These are phyloP conservation scores for Formicarius rufipectus DNA, from an alignment of 2,113 vertebrate species.

Conservation along the genomic window DNA sequence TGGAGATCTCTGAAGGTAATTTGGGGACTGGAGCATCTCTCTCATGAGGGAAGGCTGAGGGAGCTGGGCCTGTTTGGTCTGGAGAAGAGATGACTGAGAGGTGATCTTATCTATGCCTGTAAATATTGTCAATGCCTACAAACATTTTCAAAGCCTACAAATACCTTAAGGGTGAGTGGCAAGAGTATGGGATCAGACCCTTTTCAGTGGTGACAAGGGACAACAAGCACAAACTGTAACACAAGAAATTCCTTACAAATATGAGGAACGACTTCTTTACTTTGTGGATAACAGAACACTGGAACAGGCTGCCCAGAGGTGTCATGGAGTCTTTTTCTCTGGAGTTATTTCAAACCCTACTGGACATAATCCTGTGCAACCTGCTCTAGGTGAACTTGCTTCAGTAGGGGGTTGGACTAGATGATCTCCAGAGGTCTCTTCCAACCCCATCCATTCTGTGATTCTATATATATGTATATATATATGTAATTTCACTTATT, in stretches of 20 bases:
- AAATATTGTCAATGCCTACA: not conserved
- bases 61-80: not conserved
- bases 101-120: not conserved
- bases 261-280: not conserved
- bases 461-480: not conserved
- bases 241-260: not conserved
- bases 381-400: not conserved
- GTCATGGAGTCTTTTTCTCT: not conserved
- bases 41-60: not conserved
- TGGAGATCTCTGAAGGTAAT: not conserved
- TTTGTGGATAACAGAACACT: no score
- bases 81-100: not conserved
- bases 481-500: not conserved
- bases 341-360: not conserved
- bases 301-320: no score
- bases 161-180: not conserved
- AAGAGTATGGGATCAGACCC: accelerated
- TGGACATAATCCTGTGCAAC: not conserved
- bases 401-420: no score
- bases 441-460: not conserved
- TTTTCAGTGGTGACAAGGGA: not conserved
- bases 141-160: not conserved
- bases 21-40: not conserved
- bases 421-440: not conserved
- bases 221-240: not conserved